Base-by-base conservation (phyloP, 2,888 invertebrate species). In the Halictus quadricinctus region DNA sequence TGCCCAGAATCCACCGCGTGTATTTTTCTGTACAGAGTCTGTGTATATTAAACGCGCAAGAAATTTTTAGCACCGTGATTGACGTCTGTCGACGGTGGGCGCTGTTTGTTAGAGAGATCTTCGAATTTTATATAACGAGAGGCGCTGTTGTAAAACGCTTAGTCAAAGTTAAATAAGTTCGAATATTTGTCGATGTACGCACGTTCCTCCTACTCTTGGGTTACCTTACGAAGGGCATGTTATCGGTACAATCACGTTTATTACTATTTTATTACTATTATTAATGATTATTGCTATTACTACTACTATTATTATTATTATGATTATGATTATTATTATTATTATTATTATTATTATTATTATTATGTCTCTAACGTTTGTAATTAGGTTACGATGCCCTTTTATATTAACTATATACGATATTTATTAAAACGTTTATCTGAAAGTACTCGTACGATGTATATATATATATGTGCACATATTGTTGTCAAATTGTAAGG, bases 131-230 rank as follows among this genome's bases (percentile, higher is more conserved):
- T 90, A 89, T 72, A 83, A 86, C n/a, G 46, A 66, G 70, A 77
- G 79, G 66, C 76, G 74, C 83, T 87, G 80, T 81, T 88, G 76
- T 77, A 80, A 72, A 79, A 85, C 80, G 88, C 85, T 88, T 88
- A 87, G 89, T 88, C 88, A 89, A 64, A 79, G 36, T 88, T 81
- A 70, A 83, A 86, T 89, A 88, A 88, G 80, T 89, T 88, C 58
- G 48, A 86, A 79, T 60, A 77, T 76, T 80, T 88, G 36, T 90
- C 64, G 76, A 80, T 69, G 78, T 88, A 80, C 73, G 74, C 82
- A 89, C 84, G 89, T 90, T 89, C 90, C 90, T 89, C 76, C 72
- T 88, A 76, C 73, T 77, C 83, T 86, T 87, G 87, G 89, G 83
- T 87, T 89, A 88, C 83, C 89, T 90, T 86, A 64, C 25, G 78